These are phyloP conservation scores for Lucilia sericata DNA, from an alignment of 1,140 invertebrate species.

Conservation along the genomic window DNA sequence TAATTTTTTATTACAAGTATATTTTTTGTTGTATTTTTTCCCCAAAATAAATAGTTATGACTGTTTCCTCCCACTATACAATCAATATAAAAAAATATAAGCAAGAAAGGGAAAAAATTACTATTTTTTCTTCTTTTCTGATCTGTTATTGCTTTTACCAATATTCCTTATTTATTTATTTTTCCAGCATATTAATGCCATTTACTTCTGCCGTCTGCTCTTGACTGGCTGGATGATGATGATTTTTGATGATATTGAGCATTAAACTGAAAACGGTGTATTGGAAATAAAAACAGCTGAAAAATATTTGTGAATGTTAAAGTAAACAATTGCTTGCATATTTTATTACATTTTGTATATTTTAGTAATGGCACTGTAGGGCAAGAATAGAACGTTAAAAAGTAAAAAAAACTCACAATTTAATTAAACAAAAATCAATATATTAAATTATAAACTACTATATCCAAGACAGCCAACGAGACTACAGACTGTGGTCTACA, in stretches of 20 bases:
- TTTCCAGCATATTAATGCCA: background rate
- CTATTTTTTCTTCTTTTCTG: no score
- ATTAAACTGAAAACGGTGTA: background rate
- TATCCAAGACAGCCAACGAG: no score
- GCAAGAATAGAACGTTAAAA: no score
- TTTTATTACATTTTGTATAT: background rate
- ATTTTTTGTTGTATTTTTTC: no score
- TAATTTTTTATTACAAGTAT: background rate
- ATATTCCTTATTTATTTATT: no score
- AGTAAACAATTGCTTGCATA: background rate
- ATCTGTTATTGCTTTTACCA: no score
- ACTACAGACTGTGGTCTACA: no score
- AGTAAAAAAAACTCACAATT: no score
- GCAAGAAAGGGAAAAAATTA: background rate
- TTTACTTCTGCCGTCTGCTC: background rate
- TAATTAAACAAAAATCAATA: no score
- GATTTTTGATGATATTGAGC: background rate
- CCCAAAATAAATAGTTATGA: background rate
- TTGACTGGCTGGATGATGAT: background rate
- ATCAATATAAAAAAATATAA: background rate
- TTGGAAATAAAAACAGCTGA: slow-evolving; percentile 10
- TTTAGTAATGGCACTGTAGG: background rate
- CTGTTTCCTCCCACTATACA: background rate
- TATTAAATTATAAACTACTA: no score
- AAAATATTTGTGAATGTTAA: background rate